Percentiles rank a stretch among this genome's conserved stretches.
Conservation (phyloP, 2,888 invertebrate species). For the Leptarthrus brevirostris region DNA sequence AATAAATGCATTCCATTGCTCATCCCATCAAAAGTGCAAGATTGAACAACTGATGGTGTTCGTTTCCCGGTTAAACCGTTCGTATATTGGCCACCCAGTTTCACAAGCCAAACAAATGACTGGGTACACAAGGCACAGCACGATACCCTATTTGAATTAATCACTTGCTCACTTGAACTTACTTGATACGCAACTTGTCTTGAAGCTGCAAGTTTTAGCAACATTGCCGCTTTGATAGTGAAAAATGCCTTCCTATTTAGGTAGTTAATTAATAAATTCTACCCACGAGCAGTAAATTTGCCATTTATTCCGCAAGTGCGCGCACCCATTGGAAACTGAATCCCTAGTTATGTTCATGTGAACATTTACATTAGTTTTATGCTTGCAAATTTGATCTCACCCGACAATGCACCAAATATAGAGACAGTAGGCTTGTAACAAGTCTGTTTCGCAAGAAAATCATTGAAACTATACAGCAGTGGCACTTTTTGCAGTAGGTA, state of each 20-base stretch:
- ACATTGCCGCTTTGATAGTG: slow-evolving; percentile 33
- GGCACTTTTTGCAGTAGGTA: background rate
- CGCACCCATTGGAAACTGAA: slow-evolving; percentile 12
- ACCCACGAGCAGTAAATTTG: slow-evolving; percentile 34
- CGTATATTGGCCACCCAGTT: slow-evolving; percentile 25
- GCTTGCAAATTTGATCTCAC: slow-evolving; percentile 39
- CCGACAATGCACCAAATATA: slow-evolving; percentile 14
- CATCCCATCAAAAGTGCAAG: background rate
- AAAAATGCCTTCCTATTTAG: slow-evolving; percentile 39
- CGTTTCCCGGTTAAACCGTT: no score
- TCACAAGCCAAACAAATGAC: background rate
- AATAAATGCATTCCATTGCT: slow-evolving; percentile 8
- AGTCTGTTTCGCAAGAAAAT: slow-evolving; percentile 27
- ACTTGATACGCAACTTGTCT: no score
- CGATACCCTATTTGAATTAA: no score
- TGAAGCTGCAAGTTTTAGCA: no score
- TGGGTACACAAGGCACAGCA: background rate
- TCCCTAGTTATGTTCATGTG: background rate
- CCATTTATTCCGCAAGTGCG: slow-evolving; percentile 22
- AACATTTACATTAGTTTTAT: slow-evolving; percentile 20
- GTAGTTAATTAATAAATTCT: slow-evolving; percentile 40
- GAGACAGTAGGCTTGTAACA: slow-evolving; percentile 27
- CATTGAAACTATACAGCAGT: background rate
- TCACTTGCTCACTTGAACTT: no score
- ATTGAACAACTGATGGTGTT: no score